Evolutionary conservation across 2,113 vertebrate species (phyloP).

Genomic region (Rhegmatorhina hoffmannsi): DNA sequence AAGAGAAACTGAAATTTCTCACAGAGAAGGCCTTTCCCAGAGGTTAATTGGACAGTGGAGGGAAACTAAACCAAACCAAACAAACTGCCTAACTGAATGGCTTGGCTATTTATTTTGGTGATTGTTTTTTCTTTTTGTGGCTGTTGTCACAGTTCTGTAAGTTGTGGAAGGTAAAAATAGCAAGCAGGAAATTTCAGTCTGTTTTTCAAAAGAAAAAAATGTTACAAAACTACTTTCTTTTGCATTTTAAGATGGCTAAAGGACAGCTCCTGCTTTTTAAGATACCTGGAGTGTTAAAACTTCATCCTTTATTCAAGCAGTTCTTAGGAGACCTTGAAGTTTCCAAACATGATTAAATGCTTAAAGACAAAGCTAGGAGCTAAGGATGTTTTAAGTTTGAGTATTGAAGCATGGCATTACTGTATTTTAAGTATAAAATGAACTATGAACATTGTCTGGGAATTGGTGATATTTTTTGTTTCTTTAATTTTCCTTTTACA

Average conservation of each 20-base stretch:
- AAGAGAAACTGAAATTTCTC: conserved; percentile 7
- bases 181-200: background rate
- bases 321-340: conserved; percentile 44
- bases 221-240: background rate
- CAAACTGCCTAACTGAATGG: background rate
- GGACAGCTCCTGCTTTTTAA: conserved; percentile 16
- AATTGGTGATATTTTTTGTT: background rate
- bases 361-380: conserved; percentile 11
- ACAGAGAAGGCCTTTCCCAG: background rate
- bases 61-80: conserved; percentile 15
- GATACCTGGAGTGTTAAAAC: conserved; percentile 26
- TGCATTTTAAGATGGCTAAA: background rate
- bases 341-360: background rate
- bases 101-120: background rate
- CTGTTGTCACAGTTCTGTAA: background rate
- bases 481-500: background rate
- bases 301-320: conserved; percentile 16
- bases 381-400: background rate
- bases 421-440: background rate
- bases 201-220: background rate
- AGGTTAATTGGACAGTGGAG: conserved; percentile 2
- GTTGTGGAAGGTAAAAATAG: conserved; percentile 13
- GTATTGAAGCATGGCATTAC: background rate
- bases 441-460: background rate
- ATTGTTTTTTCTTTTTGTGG: background rate